Percentiles rank a stretch among this genome's conserved stretches.
These are phyloP conservation scores for Cephus nigrinus DNA, from an alignment of 2,888 invertebrate species.

Conservation along the genomic window DNA sequence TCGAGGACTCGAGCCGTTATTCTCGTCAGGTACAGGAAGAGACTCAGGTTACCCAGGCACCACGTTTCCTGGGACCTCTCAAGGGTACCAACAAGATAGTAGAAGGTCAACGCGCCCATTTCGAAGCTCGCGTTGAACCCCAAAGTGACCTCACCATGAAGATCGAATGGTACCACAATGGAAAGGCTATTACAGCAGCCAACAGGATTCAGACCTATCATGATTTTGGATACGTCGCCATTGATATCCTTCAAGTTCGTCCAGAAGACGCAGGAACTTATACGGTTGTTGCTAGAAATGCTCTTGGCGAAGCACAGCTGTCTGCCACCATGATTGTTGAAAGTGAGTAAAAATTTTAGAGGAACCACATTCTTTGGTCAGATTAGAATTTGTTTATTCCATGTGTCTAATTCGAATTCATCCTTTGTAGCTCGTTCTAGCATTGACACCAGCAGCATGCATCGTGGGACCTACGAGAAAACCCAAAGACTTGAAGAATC, in stretches of 20 bases:
- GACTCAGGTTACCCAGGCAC: constrained; percentile 80
- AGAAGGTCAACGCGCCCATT: constrained; percentile 94
- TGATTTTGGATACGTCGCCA: constrained; percentile 96
- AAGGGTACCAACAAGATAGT: constrained; percentile 94
- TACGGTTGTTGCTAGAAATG: constrained; percentile 92
- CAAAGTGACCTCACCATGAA: constrained; percentile 93
- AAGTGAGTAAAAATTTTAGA: constrained; percentile 73
- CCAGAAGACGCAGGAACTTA: constrained; percentile 94
- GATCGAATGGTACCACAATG: constrained; percentile 98
- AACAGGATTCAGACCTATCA: constrained; percentile 94
- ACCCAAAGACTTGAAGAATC: constrained; percentile 88
- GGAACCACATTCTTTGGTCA: background rate
- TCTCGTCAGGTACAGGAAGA: constrained; percentile 77
- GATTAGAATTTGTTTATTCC: background rate
- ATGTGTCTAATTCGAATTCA: background rate
- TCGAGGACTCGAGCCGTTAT: constrained; percentile 86
- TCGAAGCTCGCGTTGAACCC: constrained; percentile 95
- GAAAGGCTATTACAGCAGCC: constrained; percentile 87
- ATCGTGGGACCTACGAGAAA: constrained; percentile 86
- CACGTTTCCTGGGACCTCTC: constrained; percentile 87
- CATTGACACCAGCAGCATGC: constrained; percentile 92
- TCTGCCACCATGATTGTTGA: constrained; percentile 88
- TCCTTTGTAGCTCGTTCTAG: constrained; percentile 80
- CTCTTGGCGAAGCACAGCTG: constrained; percentile 87
- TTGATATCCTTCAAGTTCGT: constrained; percentile 93